A percentile compares a stretch with the other conserved stretches of the same genome.
Conservation (phyloP, 2,888 invertebrate species). For the Cephus nigrinus region DNA sequence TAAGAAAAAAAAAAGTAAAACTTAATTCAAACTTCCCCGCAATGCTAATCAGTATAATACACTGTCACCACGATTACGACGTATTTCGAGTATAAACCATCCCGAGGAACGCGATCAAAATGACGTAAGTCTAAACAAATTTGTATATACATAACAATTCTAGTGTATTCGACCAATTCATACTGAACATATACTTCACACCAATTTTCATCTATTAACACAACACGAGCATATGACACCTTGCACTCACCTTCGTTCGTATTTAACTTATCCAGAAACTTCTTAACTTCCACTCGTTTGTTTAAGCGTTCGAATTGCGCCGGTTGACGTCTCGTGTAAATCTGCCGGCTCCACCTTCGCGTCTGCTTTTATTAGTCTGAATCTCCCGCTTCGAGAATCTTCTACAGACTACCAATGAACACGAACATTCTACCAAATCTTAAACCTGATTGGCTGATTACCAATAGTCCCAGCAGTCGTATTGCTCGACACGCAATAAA, state of each 20-base stretch:
- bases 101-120: background rate
- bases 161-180: background rate
- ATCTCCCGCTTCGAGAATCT: slow-evolving; percentile 40
- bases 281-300: background rate
- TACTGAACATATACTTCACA: too few species aligned
- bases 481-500: background rate
- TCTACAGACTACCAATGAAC: slow-evolving; percentile 33
- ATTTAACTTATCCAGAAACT: background rate
- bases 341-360: slow-evolving; percentile 4
- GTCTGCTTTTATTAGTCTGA: slow-evolving; percentile 33
- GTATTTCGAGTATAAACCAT: background rate
- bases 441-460: background rate
- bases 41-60: background rate
- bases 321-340: slow-evolving; percentile 10
- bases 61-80: background rate
- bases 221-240: background rate
- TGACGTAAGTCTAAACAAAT: background rate
- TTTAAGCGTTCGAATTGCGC: background rate
- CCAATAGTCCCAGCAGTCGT: background rate
- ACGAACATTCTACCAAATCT: background rate
- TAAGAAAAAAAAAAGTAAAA: background rate
- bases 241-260: background rate
- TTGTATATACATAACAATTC: background rate
- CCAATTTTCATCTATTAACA: background rate
- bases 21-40: background rate